Base-by-base conservation (phyloP, 1,140 invertebrate species). In the Fragariocoptes setiger region DNA sequence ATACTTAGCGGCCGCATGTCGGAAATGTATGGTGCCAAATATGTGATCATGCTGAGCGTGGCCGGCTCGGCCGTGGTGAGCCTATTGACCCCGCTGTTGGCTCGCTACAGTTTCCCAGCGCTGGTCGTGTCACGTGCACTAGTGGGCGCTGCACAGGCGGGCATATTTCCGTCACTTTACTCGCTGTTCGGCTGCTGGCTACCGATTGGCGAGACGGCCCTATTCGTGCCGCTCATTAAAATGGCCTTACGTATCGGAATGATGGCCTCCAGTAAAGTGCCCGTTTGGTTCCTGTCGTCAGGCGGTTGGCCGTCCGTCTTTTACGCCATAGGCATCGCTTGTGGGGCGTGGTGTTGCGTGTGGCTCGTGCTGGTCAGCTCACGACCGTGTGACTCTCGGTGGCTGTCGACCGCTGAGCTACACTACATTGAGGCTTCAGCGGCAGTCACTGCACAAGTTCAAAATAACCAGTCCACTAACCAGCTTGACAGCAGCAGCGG, bases 61-160 rank as follows among this genome's bases (percentile, higher is more conserved):
- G 67, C 74, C 0, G 61, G 66, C 1, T 76, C 78, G 2, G 71
- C 77, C 1, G 53, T 82, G 4, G 57, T 83, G 17, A 44, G 76
- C 0, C 54, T 90, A 52, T 35, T 86, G 4, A 21, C 43, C 21
- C 39, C 39, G 19, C 22, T n/a, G 16, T 20, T 42, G n/a, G 42
- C 36, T n/a, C 16, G 15, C 14, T 25, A 21, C 40, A 15, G 20
- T 20, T 12, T 21, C 16, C 21, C n/a, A 15, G 20, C 35, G 14
- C 22, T 44, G n/a, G 21, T 43, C 39, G 16, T 21, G 13, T n/a
- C 25, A 14, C 17, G 42, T 8, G 18, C 43, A 20, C 42, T 44
- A 15, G 35, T 42, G 19, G 42, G 42, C 40, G 19, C 25, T 8
- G 25, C 20, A 19, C 39, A 44, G 21, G 42, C 39, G 17, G 43